Base-by-base conservation (phyloP, 2,888 invertebrate species). In the Caenorhabditis sinica region DNA sequence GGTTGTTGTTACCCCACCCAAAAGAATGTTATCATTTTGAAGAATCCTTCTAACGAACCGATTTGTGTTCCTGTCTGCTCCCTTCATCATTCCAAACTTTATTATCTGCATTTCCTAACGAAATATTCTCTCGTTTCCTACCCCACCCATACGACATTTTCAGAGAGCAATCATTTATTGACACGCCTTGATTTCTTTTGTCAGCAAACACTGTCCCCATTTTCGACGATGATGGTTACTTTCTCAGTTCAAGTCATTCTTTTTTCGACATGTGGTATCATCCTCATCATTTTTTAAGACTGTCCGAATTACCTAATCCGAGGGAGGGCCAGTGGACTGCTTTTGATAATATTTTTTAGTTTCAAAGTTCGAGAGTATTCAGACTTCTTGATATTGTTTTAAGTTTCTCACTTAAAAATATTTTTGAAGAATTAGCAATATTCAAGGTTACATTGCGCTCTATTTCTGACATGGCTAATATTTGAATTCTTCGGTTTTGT, bases 121-220 rank as follows among this genome's bases (percentile, higher is more conserved):
- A 36, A 11, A 40, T 40, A 13, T 13, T 40, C 13, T 40, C 40
- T 33, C 33, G 33, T 33, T 33, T n/a, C 25, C 25, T 53, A 63
- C 79, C 69, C 79, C 79, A 79, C 79, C 79, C 79, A 79, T 72
- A 65, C 65, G 45, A 71, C 71, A 79, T 79, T 79, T 79, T 79
- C 79, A 71, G 79, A 73, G 76, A 80, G 80, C 72, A 65, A 80
- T 73, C 81, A 82, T 77, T 66, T 81, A 65, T 86, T 81, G 86
- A 71, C 79, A 60, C 63, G 74, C 71, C 74, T 81, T 65, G 25
- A 28, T 76, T 71, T 20, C 30, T 72, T 66, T 61, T 83, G 45
- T 60, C 76, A 45, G 77, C 83, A 73, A 83, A 86, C 71, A 74
- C 65, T 40, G 28, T 83, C 36, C 65, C 74, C 20, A n/a, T 82